Evolutionary conservation across 2,888 invertebrate species (phyloP).

Genomic region (Phalera bucephala): DNA sequence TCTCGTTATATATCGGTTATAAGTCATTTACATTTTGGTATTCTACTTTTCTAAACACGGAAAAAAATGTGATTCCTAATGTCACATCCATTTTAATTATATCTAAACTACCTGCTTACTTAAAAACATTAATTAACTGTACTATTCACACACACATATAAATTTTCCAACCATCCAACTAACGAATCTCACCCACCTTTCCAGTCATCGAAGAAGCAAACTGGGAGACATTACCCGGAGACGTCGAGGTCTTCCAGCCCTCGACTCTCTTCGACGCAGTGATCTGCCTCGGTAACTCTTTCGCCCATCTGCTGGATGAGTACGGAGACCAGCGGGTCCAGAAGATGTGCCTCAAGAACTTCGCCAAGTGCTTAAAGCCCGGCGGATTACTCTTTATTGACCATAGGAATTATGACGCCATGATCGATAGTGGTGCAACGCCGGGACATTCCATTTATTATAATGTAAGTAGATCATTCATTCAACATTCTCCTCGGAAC

Average conservation of each 20-base stretch:
- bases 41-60: too few relatives aligned
- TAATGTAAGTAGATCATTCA: conserved; percentile 92
- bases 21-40: too few relatives aligned
- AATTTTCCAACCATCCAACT: too few relatives aligned
- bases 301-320: conserved; percentile 93
- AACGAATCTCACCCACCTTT: too few relatives aligned
- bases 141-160: too few relatives aligned
- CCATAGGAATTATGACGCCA: conserved; percentile 93
- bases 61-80: too few relatives aligned
- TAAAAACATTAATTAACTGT: too few relatives aligned
- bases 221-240: conserved; percentile 91
- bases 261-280: conserved; percentile 92
- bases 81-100: too few relatives aligned
- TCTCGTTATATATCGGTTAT: too few relatives aligned
- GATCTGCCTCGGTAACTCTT: conserved; percentile 95
- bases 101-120: too few relatives aligned
- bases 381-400: conserved; percentile 93
- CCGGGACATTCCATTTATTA: conserved; percentile 94
- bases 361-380: conserved; percentile 91
- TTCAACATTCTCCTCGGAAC: too few relatives aligned
- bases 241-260: conserved; percentile 84
- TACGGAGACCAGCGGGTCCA: conserved; percentile 91
- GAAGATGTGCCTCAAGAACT: conserved; percentile 90
- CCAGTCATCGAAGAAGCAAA: conserved; percentile 95
- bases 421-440: conserved; percentile 90